Base-by-base conservation (phyloP, 2,113 vertebrate genomes). In the Hyperoodon ampullatus region DNA sequence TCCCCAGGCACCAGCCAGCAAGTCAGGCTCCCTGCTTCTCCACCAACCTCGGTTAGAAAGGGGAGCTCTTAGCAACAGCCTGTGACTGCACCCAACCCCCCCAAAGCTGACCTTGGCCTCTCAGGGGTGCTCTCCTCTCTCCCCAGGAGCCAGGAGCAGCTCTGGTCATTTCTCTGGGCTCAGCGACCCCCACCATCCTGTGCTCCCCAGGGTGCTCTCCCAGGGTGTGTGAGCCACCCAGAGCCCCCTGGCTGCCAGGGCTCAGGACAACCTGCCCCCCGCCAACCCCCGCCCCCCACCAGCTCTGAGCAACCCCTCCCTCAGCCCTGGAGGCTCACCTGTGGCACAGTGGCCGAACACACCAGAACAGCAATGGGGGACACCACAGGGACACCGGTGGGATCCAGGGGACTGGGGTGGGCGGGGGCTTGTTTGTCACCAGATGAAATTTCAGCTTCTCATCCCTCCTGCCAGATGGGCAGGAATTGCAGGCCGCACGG, bases 21-120 rank as follows among this genome's bases (percentile, higher is more conserved):
- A 26, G 33, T 42, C 30, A 11, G 70, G 0, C 44, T 9, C 35
- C 5, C 3, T 5, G 3, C 11, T 1, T 42, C 74, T 58, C 65
- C 68, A 63, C 21, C 58, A 26, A 4, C 26, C 28, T 42, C 18
- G 6, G 6, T 21, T 39, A 47, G 50, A 33, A 30, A 19, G 83
- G 23, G 13, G 23, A 30, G 15, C 13, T 3, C 86, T 74, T 60
- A 16, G 28, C 53, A 33, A 10, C 1, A 28, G n/a, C 58, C 61
- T 15, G 1, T 0, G 30, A 5, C 10, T 26, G 23, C 3, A 14
- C 6, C 77, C 61, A 6, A 2, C 0, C 0, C 23, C 61, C 33
- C 53, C 0, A 21, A 28, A 72, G 35, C 24, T 8, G 10, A 14
- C 53, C 33, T 13, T 16, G 61, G 91, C 18, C n/a, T 71, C 14